phyloP scores from a whole-genome alignment of 2,113 vertebrate genomes.

The Pardalotus punctatus region DNA sequence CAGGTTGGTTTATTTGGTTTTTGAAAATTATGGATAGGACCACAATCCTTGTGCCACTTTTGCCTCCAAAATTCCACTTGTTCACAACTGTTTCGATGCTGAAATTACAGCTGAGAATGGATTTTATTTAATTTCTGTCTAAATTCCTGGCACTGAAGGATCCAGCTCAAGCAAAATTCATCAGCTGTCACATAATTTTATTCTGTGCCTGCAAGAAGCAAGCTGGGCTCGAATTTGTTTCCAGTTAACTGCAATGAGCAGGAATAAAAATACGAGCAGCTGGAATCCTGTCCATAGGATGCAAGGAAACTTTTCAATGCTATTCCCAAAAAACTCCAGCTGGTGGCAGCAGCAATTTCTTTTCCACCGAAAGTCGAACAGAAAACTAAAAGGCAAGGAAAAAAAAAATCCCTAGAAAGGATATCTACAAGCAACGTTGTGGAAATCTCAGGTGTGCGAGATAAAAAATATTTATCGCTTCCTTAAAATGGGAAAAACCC shows the following conservation, averaged over 20 bases:
- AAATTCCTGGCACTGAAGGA: neutral
- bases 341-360: conserved; percentile 60
- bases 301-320: neutral
- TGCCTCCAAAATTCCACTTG: neutral
- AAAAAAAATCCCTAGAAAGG: neutral
- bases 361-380: neutral
- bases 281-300: neutral
- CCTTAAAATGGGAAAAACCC: neutral
- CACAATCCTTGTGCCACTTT: neutral
- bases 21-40: neutral
- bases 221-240: neutral
- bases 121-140: neutral
- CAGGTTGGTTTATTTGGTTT: neutral
- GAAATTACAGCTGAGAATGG: neutral
- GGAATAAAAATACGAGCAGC: neutral
- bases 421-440: neutral
- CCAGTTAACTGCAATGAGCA: neutral
- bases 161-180: neutral
- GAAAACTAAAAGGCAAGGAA: neutral
- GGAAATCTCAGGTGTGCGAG: neutral
- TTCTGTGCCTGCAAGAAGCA: neutral
- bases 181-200: neutral
- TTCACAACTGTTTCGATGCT: neutral
- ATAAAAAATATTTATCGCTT: neutral
- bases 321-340: conserved; percentile 25